Evolutionary conservation across 2,888 invertebrate species (phyloP).

Genomic region (Torymus aiolomorphi): DNA sequence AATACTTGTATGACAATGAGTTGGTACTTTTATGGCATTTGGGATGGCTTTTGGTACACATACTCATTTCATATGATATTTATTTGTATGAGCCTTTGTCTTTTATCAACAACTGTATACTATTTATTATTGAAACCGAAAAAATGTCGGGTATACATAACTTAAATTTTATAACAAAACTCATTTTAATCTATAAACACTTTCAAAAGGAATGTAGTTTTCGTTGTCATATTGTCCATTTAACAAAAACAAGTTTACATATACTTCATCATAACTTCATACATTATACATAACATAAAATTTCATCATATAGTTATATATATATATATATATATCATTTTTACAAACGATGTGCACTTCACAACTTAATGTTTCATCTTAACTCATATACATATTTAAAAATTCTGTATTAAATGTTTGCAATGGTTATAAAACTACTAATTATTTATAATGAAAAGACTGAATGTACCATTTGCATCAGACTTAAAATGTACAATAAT

Average conservation of each 20-base stretch:
- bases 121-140: slow-evolving; percentile 70
- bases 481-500: slow-evolving; percentile 49
- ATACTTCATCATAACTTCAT: slow-evolving; percentile 37
- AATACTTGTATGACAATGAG: slow-evolving; percentile 83
- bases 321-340: slow-evolving; percentile 37
- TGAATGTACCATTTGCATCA: slow-evolving; percentile 46
- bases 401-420: slow-evolving; percentile 31
- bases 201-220: slow-evolving; percentile 44
- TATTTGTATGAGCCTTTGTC: slow-evolving; percentile 75
- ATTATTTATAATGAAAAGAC: slow-evolving; percentile 44
- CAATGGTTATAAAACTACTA: slow-evolving; percentile 45
- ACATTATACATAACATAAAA: slow-evolving; percentile 46
- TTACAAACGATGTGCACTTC: slow-evolving; percentile 28
- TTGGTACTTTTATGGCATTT: slow-evolving; percentile 80
- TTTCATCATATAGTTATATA: slow-evolving; percentile 19
- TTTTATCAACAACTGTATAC: slow-evolving; percentile 68
- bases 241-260: slow-evolving; percentile 35
- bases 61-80: slow-evolving; percentile 82
- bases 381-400: slow-evolving; percentile 22
- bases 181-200: slow-evolving; percentile 35
- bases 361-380: slow-evolving; percentile 26
- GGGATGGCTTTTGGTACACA: slow-evolving; percentile 84
- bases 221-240: slow-evolving; percentile 22
- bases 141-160: slow-evolving; percentile 67
- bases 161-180: slow-evolving; percentile 51